phyloP scores from a whole-genome alignment of 2,113 vertebrate species.

The Zootoca vivipara region DNA sequence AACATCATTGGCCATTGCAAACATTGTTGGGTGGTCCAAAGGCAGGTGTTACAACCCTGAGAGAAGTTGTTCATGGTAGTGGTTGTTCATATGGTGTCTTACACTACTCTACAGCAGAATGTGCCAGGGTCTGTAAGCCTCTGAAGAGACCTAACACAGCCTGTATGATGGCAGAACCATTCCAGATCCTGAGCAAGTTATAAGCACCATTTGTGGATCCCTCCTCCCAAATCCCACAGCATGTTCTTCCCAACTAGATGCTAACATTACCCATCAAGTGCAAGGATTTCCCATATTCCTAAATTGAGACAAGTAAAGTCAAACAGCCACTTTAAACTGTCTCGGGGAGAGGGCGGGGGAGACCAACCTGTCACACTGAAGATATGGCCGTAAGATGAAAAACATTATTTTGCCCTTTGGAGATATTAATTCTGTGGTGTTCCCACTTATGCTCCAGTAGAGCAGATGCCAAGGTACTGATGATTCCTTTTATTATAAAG shows the following conservation, averaged over 20 bases:
- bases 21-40: too few species aligned
- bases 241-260: neutral
- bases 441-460: too few species aligned
- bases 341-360: neutral
- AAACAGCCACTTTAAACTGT: neutral
- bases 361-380: neutral
- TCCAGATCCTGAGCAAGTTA: neutral
- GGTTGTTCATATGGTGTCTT: neutral
- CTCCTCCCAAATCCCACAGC: neutral
- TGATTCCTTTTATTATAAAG: too few species aligned
- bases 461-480: too few species aligned
- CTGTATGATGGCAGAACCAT: neutral
- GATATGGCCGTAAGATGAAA: neutral
- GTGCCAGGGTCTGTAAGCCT: neutral
- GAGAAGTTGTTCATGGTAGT: too few species aligned
- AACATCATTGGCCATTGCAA: too few species aligned
- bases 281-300: neutral
- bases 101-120: neutral
- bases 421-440: too few species aligned
- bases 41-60: too few species aligned
- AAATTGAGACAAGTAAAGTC: neutral
- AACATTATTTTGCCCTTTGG: too few species aligned
- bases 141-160: neutral
- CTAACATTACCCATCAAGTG: neutral
- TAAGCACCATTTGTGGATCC: neutral